Evolutionary conservation across 2,888 invertebrate genomes (phyloP), one percentile per base, ranked within the genome.

Genomic region (Patella depressa): DNA sequence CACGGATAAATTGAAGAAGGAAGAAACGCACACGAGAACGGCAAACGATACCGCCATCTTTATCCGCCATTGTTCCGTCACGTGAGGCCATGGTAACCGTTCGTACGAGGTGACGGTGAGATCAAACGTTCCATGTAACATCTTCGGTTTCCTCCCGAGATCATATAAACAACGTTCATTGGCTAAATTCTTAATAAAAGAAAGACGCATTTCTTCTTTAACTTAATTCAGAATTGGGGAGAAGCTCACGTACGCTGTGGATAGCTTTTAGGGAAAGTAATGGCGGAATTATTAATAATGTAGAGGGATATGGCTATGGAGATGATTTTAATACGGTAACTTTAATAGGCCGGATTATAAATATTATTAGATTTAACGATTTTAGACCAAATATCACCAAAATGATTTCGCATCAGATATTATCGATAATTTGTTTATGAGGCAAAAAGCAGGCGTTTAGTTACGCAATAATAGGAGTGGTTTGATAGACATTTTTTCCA

Each of bases 51-150:
- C 73, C 57, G 76, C 53, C 73, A 65, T 72, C 24, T 53, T 57
- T 53, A 19, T 29, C 72, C 54, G 76, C 76, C 76, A 76, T 76
- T 76, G 76, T 76, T 73, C 65, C 65, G 73, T 76, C 76, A 76
- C 76, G 76, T 76, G 57, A 76, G 73, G 73, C 72, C 76, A 76
- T 76, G 76, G 73, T 73, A 72, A 73, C 73, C 69, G 65, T 65
- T 65, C 19, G 12, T 65, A 65, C 65, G 65, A 65, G 65, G 65
- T 65, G 19, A 65, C 65, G 65, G 19, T 19, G 24, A 65, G 65
- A 65, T 65, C 65, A 65, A 65, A 65, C 65, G 65, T 65, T 14
- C 65, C 65, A 65, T 45, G 45, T 45, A 45, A 45, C 45, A 45
- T 45, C 45, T 45, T 45, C 45, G 45, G 45, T 45, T 45, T 45